Base-by-base conservation (phyloP, 2,888 invertebrate genomes). In the Sinotaia quadrata region DNA sequence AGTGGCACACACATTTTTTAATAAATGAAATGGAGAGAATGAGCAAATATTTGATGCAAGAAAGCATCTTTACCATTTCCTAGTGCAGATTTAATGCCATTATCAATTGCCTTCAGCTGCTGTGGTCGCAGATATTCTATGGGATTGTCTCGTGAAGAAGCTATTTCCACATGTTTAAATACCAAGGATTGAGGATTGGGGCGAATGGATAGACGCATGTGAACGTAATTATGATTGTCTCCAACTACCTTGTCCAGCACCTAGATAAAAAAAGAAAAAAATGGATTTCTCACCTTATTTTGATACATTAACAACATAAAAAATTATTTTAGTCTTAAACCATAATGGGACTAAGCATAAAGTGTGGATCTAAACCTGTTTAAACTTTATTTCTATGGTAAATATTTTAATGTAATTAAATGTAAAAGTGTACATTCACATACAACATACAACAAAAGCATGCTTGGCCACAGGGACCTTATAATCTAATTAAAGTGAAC, bases 61-160 rank as follows among this genome's bases (percentile, higher is more conserved):
- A n/a, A n/a, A n/a, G n/a, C n/a, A 18, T 24, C 21, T 68, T 34
- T 33, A 74, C 80, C 81, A 76, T 77, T 69, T n/a, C 71, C 70
- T 0, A 88, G 69, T 2, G 83, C 85, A 10, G 92, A 89, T 41
- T 88, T 85, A 1, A 94, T 90, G 0, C 96, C 97, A 76, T 91
- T 92, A 67, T 91, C 91, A 29, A 97, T 89, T 2, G 94, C 93
- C 66, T 91, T 89, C 81, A 95, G 85, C 73, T 91, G 91, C 60
- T 92, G 92, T 15, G 92, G 92, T 68, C 91, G 90, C 24, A 96
- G 84, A 61, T 90, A 89, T 0, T 92, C 90, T 12, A 95, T 89
- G 87, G 93, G 77, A 31, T 81, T 82, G 29, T 89, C 88, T 58
- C 81, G 80, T 7, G 80, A 81, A 1, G 75, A 75, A 2, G 74